These are phyloP conservation scores for Protobothrops flavoviridis DNA, from an alignment of 2,113 vertebrate genomes.

Conservation along the genomic window DNA sequence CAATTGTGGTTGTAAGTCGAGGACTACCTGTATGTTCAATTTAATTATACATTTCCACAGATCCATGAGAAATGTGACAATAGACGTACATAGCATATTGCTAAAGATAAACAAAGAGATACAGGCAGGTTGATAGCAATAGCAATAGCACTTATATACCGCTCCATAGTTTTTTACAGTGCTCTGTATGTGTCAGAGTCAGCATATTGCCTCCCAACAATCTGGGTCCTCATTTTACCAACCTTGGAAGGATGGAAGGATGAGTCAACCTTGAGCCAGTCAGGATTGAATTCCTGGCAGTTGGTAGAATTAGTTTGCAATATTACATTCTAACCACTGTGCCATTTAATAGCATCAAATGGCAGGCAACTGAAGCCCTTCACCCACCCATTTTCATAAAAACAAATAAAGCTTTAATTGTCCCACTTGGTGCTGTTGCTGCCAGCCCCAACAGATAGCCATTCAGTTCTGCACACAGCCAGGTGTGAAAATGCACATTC, in stretches of 20 bases:
- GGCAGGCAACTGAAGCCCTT: neutral
- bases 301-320: no score
- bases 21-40: neutral
- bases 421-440: neutral
- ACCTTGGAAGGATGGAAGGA: no score
- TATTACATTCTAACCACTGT: no score
- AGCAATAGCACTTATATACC: no score
- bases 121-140: neutral
- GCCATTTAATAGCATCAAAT: neutral
- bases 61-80: neutral
- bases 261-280: no score
- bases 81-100: neutral
- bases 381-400: neutral
- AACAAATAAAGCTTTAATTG: neutral
- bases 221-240: no score
- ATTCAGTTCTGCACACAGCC: neutral
- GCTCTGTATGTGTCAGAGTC: no score
- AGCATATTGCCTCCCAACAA: no score
- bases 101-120: neutral
- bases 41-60: neutral
- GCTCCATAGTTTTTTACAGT: no score
- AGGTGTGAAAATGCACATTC: neutral
- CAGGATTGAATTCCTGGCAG: no score
- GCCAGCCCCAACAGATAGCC: neutral
- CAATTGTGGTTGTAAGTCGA: neutral